Conservation (phyloP, 1,140 invertebrate genomes). For the Pseudoatta argentina region DNA sequence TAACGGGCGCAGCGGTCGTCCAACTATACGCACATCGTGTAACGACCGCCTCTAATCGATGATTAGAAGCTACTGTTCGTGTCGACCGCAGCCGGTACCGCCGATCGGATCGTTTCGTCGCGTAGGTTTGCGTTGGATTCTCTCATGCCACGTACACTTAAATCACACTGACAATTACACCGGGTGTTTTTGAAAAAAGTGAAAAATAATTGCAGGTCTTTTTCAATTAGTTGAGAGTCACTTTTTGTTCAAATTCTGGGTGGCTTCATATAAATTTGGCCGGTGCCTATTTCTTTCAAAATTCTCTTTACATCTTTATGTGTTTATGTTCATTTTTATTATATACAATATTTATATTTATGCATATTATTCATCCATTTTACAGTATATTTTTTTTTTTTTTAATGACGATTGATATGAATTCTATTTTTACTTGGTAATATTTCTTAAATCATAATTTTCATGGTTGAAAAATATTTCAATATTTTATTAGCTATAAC, state of each 20-base stretch:
- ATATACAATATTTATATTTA: too few species aligned
- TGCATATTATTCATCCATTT: neutral
- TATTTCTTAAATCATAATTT: neutral
- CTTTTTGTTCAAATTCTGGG: neutral
- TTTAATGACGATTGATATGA: neutral
- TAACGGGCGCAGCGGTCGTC: constrained; percentile 49
- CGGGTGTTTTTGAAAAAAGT: neutral
- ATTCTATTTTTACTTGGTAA: neutral
- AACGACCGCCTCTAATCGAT: constrained; percentile 78
- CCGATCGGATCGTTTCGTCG: constrained; percentile 60
- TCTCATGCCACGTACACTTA: neutral
- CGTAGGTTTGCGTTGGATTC: neutral
- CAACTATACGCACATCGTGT: constrained; percentile 49
- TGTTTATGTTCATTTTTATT: too few species aligned
- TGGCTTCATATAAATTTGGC: too few species aligned
- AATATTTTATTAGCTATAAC: neutral
- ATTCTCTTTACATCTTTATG: too few species aligned
- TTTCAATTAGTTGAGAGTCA: neutral
- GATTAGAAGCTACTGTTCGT: constrained; percentile 76
- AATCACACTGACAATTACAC: neutral
- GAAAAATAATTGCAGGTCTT: neutral
- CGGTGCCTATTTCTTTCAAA: too few species aligned
- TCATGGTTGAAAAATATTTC: neutral
- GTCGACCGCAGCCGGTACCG: constrained; percentile 34
- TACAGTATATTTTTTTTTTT: too few species aligned